Percentiles rank a stretch among this genome's conserved stretches.
These are phyloP conservation scores for Leptinotarsa rubiginosa DNA, from an alignment of 2,888 invertebrate genomes.

Conservation along the genomic window DNA sequence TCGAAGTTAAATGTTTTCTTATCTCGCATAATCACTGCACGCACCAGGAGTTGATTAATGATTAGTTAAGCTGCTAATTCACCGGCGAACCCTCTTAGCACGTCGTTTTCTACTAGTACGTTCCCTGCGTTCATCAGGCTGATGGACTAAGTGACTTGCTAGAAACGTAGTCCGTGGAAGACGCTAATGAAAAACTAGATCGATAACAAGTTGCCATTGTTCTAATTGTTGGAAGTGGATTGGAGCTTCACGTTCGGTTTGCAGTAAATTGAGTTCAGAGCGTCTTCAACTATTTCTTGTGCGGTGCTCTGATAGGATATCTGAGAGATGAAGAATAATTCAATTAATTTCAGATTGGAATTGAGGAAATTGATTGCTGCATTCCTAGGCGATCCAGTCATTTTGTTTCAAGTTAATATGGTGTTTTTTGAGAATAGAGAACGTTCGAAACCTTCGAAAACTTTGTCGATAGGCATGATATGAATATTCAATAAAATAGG, in stretches of 20 bases:
- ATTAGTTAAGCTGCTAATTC: slow-evolving; percentile 53
- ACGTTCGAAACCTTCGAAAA: background rate
- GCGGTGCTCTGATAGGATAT: background rate
- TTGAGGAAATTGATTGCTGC: background rate
- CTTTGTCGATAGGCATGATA: no score
- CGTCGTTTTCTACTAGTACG: slow-evolving; percentile 45
- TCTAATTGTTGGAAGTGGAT: slow-evolving; percentile 9
- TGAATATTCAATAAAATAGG: no score
- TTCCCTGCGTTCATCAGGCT: slow-evolving; percentile 30
- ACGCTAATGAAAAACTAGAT: slow-evolving; percentile 13
- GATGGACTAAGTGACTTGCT: slow-evolving; percentile 37
- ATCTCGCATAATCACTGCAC: slow-evolving; percentile 38
- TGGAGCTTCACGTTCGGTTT: background rate
- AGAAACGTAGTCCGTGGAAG: slow-evolving; percentile 21
- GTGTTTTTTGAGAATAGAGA: background rate
- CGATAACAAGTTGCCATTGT: slow-evolving; percentile 13
- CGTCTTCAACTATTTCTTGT: background rate
- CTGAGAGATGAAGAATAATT: background rate
- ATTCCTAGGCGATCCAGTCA: background rate
- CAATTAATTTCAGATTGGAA: background rate
- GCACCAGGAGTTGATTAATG: slow-evolving; percentile 56
- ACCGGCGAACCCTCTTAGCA: slow-evolving; percentile 55
- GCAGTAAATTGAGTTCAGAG: background rate
- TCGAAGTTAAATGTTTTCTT: slow-evolving; percentile 17
- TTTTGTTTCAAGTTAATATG: background rate